A percentile compares a stretch with the other conserved stretches of the same genome.
Evolutionary conservation across 2,888 invertebrate genomes (phyloP).

Genomic region (Phytoseiulus persimilis): DNA sequence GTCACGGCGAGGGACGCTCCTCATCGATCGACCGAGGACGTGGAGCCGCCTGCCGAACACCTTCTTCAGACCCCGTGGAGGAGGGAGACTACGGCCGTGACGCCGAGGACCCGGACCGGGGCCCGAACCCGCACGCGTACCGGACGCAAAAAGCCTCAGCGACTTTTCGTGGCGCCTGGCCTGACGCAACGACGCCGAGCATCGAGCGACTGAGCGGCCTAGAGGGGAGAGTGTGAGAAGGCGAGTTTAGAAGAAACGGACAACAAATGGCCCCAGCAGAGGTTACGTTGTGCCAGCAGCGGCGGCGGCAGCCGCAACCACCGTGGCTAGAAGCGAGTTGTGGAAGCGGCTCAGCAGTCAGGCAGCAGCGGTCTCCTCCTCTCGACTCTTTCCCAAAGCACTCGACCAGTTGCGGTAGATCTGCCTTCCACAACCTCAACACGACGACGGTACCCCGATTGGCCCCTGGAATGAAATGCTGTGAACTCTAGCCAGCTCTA

Average conservation of each 20-base stretch:
- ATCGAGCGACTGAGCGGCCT: not conserved
- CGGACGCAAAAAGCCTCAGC: no score
- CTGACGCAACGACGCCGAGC: not conserved
- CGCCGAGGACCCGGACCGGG: no score
- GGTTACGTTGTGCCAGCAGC: not conserved
- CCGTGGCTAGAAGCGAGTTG: not conserved
- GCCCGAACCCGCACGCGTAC: no score
- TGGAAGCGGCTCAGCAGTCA: not conserved
- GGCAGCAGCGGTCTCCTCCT: not conserved
- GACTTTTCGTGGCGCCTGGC: no score
- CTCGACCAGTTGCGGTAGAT: constrained; percentile 5
- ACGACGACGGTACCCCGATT: constrained; percentile 5
- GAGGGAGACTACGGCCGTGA: no score
- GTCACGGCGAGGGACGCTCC: not conserved
- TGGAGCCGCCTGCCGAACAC: no score
- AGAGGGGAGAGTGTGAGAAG: not conserved
- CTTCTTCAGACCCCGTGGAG: no score
- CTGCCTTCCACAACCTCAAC: constrained; percentile 5
- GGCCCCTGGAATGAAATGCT: constrained; percentile 5
- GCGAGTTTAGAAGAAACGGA: not conserved
- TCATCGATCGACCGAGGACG: no score
- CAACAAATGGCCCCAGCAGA: constrained; percentile 5
- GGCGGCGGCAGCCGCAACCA: not conserved
- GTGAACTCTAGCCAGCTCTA: not conserved
- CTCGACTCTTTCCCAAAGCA: not conserved